Base-by-base conservation (phyloP, 1,140 invertebrate genomes). In the Megalonaias nervosa region DNA sequence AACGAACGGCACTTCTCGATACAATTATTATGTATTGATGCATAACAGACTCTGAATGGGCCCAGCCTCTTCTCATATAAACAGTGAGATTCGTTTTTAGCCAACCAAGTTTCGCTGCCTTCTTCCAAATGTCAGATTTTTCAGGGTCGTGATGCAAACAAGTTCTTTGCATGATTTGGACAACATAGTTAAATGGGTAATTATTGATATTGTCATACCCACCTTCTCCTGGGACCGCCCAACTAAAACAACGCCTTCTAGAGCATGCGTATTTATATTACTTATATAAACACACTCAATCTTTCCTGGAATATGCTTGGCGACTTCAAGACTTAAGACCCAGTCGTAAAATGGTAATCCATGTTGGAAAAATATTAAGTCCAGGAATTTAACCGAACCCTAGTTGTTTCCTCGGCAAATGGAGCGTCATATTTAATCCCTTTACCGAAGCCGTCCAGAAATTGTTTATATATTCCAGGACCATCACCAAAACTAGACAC, bases 251-350 rank as follows among this genome's bases (percentile, higher is more conserved):
- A 84, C 77, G 12, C 79, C 79, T 59, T 79, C 79, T 48, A 64
- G 74, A 12, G 80, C 75, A 70, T 82, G 81, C 55, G 79, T 69
- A 5, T 74, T 77, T 56, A 84, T 19, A 60, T 84, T 84, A 62
- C 81, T 81, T 60, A 84, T 71, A 67, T 79, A 84, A 21, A 84
- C 73, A n/a, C 66, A n/a, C 65, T 84, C 81, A 31, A 62, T 77
- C 26, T 75, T 15, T 56, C 71, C 61, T 2, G 79, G 76, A 66
- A 83, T 83, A 58, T 83, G 79, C 69, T 81, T 76, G 0, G 74
- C 79, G 3, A 81, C 79, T 65, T 81, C 79, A 12, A 83, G 59
- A 1, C 72, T 75, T 17, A 77, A 64, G 12, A 80, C 21, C 79
- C 79, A 80, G 48, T 80, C 79, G 62, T 76, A 80, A 11, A 80